Percentiles rank a stretch among this genome's conserved stretches.
Evolutionary conservation across 2,888 invertebrate species (phyloP).

Genomic region (Dromius quadrimaculatus): DNA sequence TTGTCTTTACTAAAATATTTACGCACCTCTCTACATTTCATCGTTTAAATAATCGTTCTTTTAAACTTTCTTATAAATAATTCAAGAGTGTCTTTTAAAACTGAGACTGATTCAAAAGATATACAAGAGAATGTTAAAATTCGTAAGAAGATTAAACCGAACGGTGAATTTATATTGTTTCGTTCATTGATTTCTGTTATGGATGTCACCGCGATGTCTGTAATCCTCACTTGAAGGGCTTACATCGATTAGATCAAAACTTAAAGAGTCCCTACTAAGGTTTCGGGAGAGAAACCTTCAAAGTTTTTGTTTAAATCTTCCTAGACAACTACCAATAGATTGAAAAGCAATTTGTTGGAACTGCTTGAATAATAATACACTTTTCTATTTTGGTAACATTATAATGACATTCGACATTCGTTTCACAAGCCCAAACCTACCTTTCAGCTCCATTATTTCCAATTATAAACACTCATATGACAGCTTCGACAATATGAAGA

Average conservation of each 20-base stretch:
- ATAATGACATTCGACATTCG: too few species aligned
- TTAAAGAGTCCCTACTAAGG: conserved; percentile 60
- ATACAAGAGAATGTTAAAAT: conserved; percentile 7
- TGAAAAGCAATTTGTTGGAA: conserved; percentile 27
- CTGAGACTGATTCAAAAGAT: conserved; percentile 15
- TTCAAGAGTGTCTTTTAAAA: conserved; percentile 4
- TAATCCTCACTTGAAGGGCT: conserved; percentile 63
- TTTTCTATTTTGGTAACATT: too few species aligned
- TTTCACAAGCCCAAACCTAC: too few species aligned
- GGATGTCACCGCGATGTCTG: conserved; percentile 59
- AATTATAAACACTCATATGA: too few species aligned
- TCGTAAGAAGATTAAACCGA: conserved; percentile 45
- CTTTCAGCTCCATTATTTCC: too few species aligned
- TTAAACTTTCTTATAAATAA: conserved; percentile 24
- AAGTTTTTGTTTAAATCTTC: conserved; percentile 31
- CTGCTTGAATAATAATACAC: too few species aligned
- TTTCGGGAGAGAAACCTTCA: conserved; percentile 58
- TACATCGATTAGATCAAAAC: conserved; percentile 65
- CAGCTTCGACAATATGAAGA: too few species aligned
- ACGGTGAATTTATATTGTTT: conserved; percentile 51
- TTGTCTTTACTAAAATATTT: conserved; percentile 3
- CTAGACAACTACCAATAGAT: conserved; percentile 19
- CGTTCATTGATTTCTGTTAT: conserved; percentile 54
- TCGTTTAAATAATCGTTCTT: neutral
- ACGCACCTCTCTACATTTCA: neutral